Conservation (phyloP, 2,888 invertebrate species). For the Lasioglossum oenotherae region DNA sequence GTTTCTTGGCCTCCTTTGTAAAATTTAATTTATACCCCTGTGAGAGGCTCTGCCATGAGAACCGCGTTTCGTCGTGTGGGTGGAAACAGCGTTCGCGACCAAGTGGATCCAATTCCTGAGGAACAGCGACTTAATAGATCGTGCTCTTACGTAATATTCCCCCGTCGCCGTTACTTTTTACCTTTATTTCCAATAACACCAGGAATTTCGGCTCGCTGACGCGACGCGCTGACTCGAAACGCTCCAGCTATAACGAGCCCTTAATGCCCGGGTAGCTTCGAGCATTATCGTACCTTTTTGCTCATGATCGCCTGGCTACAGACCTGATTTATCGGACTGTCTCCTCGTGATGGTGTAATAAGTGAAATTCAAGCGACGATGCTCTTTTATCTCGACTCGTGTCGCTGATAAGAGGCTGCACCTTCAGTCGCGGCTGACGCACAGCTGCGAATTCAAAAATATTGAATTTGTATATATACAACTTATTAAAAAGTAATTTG, state of each 20-base stretch:
- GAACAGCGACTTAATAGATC: constrained; percentile 60
- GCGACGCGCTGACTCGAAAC: background rate
- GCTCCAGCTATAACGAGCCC: constrained; percentile 29
- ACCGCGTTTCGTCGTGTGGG: constrained; percentile 1
- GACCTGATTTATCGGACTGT: constrained; percentile 30
- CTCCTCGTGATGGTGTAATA: constrained; percentile 2
- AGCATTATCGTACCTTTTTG: background rate
- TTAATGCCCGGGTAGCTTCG: constrained; percentile 22
- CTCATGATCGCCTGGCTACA: background rate
- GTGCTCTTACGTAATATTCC: constrained; percentile 64
- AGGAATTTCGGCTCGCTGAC: constrained; percentile 20
- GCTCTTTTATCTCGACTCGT: too few relatives aligned
- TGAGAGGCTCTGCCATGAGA: constrained; percentile 23
- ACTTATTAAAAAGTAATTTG: too few relatives aligned
- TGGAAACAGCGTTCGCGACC: background rate
- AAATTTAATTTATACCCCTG: constrained; percentile 71
- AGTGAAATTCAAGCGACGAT: constrained; percentile 6
- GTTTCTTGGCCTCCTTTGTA: constrained; percentile 65
- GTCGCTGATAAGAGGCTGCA: background rate
- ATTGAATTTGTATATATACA: too few relatives aligned
- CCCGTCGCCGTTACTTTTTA: constrained; percentile 54
- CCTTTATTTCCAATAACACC: constrained; percentile 58
- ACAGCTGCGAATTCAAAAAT: too few relatives aligned
- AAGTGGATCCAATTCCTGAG: background rate
- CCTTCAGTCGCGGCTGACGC: background rate